Base-by-base conservation (phyloP, 2,113 vertebrate genomes). In the Macroglossus sobrinus region DNA sequence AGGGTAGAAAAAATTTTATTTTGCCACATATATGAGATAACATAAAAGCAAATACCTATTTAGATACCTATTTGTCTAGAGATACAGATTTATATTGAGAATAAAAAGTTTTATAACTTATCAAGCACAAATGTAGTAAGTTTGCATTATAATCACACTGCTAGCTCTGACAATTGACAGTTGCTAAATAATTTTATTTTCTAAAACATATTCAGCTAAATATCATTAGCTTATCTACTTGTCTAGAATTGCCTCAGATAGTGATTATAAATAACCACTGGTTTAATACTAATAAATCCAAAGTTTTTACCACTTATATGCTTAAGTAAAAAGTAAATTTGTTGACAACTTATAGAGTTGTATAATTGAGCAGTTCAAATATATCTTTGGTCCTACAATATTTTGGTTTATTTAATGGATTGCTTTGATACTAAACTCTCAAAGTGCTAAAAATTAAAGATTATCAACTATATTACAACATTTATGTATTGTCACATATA, bases 151-250 rank as follows among this genome's bases (percentile, higher is more conserved):
- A 71, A 79, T 64, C 57, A 79, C 30, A 59, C 61, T 35, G 12
- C 28, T 75, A 79, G 15, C 40, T 86, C 50, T 81, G 64, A 84
- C 30, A 84, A 38, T 15, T 35, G 45, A 64, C 3, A 55, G 35
- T 33, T 74, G 18, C 66, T 79, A 35, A 53, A n/a, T 79, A 71
- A 84, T 84, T 93, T 79, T 15, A 80, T 75, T 94, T 94, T 82
- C 45, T 94, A 64, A 57, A 61, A 53, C 64, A 33, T 40, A 69
- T 69, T 72, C 26, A 63, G 4, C n/a, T 93, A 3, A 28, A 18
- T 91, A 30, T 82, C 18, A 63, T 61, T 21, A 35, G 28, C 26
- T n/a, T 74, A 21, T n/a, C 30, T 93, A 21, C 18, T 93, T 47
- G 53, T 91, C 19, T 87, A 81, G 26, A 69, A 40, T 64, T 50